Evolutionary conservation across 2,797 vertebrate genomes (phyloP).

Genomic region (Sebastes wilsoni): DNA sequence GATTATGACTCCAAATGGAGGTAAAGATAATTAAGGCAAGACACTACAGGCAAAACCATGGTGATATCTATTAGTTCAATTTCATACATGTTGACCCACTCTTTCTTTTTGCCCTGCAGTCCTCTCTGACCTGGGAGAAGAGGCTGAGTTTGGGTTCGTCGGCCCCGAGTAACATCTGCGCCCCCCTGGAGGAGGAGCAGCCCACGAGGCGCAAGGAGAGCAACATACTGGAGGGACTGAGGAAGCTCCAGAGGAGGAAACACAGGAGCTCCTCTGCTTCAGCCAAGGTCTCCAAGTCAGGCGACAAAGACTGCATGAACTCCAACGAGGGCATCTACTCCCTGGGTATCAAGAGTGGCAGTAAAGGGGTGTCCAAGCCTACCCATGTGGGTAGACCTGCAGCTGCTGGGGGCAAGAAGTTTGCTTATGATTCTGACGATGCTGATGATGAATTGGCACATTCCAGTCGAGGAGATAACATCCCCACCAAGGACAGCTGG

Average conservation of each 20-base stretch:
- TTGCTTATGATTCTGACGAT: conserved; percentile 88
- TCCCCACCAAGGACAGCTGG: conserved; percentile 82
- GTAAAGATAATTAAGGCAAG: background rate
- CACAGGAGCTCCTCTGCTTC: conserved; percentile 84
- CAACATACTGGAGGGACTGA: conserved; percentile 90
- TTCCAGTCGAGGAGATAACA: conserved; percentile 70
- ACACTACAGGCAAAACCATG: no score
- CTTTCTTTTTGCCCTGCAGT: conserved; percentile 62
- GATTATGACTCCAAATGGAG: background rate
- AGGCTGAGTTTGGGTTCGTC: conserved; percentile 89
- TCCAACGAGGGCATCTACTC: conserved; percentile 97
- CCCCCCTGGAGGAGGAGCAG: conserved; percentile 86
- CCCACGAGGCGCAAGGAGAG: conserved; percentile 90
- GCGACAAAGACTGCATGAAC: conserved; percentile 95
- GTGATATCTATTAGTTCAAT: no score
- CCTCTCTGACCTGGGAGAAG: conserved; percentile 90
- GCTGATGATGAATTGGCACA: conserved; percentile 85
- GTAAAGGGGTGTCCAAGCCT: conserved; percentile 77
- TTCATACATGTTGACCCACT: background rate
- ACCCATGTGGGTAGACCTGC: conserved; percentile 62
- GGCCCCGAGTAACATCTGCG: conserved; percentile 87
- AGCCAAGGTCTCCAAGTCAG: conserved; percentile 87
- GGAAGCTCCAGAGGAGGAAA: conserved; percentile 88
- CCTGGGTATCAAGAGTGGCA: conserved; percentile 86
- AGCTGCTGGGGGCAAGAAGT: conserved; percentile 72